Percentiles rank a stretch among this genome's conserved stretches.
phyloP scores from a whole-genome alignment of 1,140 invertebrate genomes.

The Pseudoatta argentina region DNA sequence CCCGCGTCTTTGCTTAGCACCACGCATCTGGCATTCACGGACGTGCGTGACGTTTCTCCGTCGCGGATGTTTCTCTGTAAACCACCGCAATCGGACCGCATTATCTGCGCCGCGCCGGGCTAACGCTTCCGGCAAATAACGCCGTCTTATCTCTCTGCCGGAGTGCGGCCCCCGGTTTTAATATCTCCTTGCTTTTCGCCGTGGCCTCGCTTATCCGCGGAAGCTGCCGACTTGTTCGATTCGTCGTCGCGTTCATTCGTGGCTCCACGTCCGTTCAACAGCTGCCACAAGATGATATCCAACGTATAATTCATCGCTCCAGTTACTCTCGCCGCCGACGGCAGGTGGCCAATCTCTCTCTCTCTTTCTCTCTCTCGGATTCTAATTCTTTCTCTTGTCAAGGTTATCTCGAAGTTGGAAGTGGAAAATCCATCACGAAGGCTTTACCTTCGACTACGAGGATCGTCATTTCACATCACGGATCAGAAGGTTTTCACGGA shows the following conservation, averaged over 20 bases:
- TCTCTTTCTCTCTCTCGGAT: background rate
- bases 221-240: conserved; percentile 36
- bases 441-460: conserved; percentile 2
- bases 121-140: conserved; percentile 69
- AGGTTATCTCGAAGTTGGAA: conserved; percentile 45
- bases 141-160: conserved; percentile 50
- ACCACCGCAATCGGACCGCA: conserved; percentile 36
- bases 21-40: background rate
- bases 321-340: conserved; percentile 62
- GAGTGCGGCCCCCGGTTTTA: conserved; percentile 27
- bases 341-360: conserved; percentile 69
- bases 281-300: conserved; percentile 66
- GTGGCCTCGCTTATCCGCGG: conserved; percentile 8
- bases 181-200: conserved; percentile 46
- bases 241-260: conserved; percentile 7
- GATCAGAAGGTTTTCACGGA: conserved; percentile 29
- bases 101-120: conserved; percentile 49
- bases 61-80: conserved; percentile 60
- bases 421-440: conserved; percentile 11
- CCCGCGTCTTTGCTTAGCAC: background rate
- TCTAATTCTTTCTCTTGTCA: conserved; percentile 32
- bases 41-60: background rate
- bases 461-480: background rate
- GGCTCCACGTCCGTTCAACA: conserved; percentile 56
- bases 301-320: conserved; percentile 72